Base-by-base conservation (phyloP, 2,113 vertebrate genomes). In the Stomatorhinus ivindoensis region DNA sequence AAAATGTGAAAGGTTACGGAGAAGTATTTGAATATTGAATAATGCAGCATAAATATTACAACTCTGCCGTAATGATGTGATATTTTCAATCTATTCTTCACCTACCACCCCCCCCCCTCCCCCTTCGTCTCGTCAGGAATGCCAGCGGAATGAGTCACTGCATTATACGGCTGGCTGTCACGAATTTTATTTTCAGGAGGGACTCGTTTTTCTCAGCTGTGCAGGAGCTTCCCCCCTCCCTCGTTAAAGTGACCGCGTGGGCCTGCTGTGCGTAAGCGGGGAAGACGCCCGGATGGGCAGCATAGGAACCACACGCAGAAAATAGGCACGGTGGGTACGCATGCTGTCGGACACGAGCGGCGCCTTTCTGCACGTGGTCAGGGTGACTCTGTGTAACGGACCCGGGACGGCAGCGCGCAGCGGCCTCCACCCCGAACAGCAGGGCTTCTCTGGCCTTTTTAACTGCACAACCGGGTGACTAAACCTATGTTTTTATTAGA, bases 171-270 rank as follows among this genome's bases (percentile, higher is more conserved):
- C 53, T 87, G 61, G 10, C 86, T 87, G 86, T 87, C 51, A 61
- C 86, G 31, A 39, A 44, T 42, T 87, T 87, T 87, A 58, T 87
- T 87, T 87, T 58, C n/a, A 53, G 51, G 86, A 42, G 51, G 53
- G 6, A n/a, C 53, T 39, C 31, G 0, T 24, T 87, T 35, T 13
- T 61, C 48, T 51, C 48, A 19, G n/a, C 39, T 39, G 27, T 55
- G 31, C 85, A 3, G 21, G 35, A n/a, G 2, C 51, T 15, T n/a
- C 24, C 82, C 82, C 44, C 83, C 83, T 4, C 84, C 47, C 15
- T 8, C 5, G 35, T 44, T 65, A 61, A 44, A 58, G 87, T 61
- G 55, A 21, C 53, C 17, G 35, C 19, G 35, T 4, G 35, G 51
- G 48, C 50, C n/a, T 58, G 51, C 51, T 10, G 50, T 58, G 50